Base-by-base conservation (phyloP, 2,797 vertebrate genomes). In the Vultur gryphus region DNA sequence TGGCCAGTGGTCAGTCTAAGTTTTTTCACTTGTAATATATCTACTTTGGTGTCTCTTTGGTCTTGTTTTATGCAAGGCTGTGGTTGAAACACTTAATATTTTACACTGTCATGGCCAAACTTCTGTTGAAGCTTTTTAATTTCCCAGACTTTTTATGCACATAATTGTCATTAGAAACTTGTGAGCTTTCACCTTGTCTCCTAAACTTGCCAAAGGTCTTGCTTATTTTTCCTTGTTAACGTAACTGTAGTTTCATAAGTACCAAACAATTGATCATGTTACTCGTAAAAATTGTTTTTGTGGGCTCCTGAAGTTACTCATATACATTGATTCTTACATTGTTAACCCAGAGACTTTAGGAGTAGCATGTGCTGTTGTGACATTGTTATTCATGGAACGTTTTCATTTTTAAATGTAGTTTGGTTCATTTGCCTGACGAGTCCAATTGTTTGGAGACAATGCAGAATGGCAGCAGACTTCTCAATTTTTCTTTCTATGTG, bases 1-100 rank as follows among this genome's bases (percentile, higher is more conserved):
- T 97, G 94, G 97, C 93, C 84, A 95, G 61, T 95, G 94, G 95
- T 97, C 89, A 93, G 87, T 71, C 43, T 24, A n/a, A 55, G 64
- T 39, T 81, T 70, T 79, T 88, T 94, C 59, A 19, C 59, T 94
- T 93, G 84, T 67, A 94, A 92, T 96, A 8, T 94, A 49, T 95
- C 93, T 93, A 89, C 89, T 92, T 81, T 85, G 43, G 84, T 85
- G 58, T 81, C 71, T 96, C 92, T 94, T 93, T 92, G 91, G 93
- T 89, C 88, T 67, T 57, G 46, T 89, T 89, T 94, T 94, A 78
- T 83, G 62, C 69, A 29, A 82, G 51, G 65, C 80, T 87, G 91
- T 93, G 94, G 86, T 77, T 61, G 93, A 93, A 94, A 86, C 95
- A 64, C 69, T 88, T 93, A 83, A 84, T 88, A 88, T 96, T 94